phyloP scores from a whole-genome alignment of 2,888 invertebrate genomes.

The Lepeophtheirus nordmannii region DNA sequence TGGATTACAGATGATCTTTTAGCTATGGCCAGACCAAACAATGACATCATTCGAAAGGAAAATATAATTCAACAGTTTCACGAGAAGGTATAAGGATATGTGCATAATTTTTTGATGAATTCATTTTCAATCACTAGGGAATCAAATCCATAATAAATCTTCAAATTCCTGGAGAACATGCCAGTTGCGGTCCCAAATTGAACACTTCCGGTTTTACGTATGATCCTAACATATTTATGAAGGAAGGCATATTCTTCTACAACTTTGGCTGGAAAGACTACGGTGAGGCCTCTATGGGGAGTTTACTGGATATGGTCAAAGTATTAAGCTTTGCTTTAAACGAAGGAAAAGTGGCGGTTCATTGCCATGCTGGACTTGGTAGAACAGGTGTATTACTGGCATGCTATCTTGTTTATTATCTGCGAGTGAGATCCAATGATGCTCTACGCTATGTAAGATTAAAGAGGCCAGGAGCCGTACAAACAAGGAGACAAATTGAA shows the following conservation, averaged over 20 bases:
- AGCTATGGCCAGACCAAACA: slow-evolving; percentile 74
- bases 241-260: slow-evolving; percentile 56
- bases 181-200: slow-evolving; percentile 59
- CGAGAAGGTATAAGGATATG: neutral
- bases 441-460: slow-evolving; percentile 61
- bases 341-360: slow-evolving; percentile 65
- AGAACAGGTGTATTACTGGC: slow-evolving; percentile 74
- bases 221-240: slow-evolving; percentile 67
- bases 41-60: slow-evolving; percentile 33
- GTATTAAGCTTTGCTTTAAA: slow-evolving; percentile 65
- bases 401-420: slow-evolving; percentile 63
- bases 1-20: slow-evolving; percentile 77
- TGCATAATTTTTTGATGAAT: neutral
- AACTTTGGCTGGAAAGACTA: slow-evolving; percentile 78
- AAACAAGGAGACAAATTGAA: slow-evolving; percentile 61
- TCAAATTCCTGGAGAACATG: slow-evolving; percentile 67
- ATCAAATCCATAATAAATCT: slow-evolving; percentile 70
- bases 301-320: slow-evolving; percentile 76
- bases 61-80: slow-evolving; percentile 18
- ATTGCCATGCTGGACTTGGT: slow-evolving; percentile 74
- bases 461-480: slow-evolving; percentile 59
- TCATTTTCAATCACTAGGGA: slow-evolving; percentile 45
- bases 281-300: slow-evolving; percentile 56
- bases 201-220: slow-evolving; percentile 66
- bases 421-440: slow-evolving; percentile 57